Evolutionary conservation across 2,797 vertebrate species (phyloP).

Genomic region (Melanotaenia trifasciata): DNA sequence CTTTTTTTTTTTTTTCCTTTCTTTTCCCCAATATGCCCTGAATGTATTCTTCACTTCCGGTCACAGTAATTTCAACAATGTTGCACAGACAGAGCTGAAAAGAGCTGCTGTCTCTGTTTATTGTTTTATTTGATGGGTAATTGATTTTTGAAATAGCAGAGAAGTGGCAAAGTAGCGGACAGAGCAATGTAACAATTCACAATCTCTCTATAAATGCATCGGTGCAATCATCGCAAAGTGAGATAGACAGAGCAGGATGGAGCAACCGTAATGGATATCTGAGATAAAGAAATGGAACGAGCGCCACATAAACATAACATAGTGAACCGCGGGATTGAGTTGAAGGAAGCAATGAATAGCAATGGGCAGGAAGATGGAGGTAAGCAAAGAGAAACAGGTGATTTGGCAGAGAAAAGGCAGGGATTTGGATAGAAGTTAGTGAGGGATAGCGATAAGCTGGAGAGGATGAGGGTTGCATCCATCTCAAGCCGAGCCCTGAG

Average conservation of each 20-base stretch:
- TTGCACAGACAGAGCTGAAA: slow-evolving; percentile 27
- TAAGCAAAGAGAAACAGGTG: slow-evolving; percentile 52
- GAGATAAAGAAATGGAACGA: slow-evolving; percentile 63
- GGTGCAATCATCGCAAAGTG: slow-evolving; percentile 45
- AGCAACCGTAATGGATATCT: slow-evolving; percentile 55
- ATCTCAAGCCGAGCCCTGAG: slow-evolving; percentile 54
- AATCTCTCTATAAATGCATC: slow-evolving; percentile 60
- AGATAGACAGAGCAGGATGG: slow-evolving; percentile 43
- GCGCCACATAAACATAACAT: slow-evolving; percentile 56
- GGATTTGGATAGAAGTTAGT: slow-evolving; percentile 63
- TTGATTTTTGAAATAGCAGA: slow-evolving; percentile 68
- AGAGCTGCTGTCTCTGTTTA: slow-evolving; percentile 43
- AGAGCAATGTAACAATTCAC: slow-evolving; percentile 47
- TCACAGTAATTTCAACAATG: slow-evolving; percentile 48
- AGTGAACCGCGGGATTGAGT: slow-evolving; percentile 47
- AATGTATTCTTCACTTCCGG: slow-evolving; percentile 57
- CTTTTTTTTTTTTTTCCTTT: slow-evolving; percentile 13
- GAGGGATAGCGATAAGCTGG: slow-evolving; percentile 59
- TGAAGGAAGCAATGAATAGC: slow-evolving; percentile 65
- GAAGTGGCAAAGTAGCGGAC: slow-evolving; percentile 58
- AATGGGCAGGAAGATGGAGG: slow-evolving; percentile 65
- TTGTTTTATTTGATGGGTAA: slow-evolving; percentile 69
- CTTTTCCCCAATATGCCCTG: slow-evolving; percentile 10
- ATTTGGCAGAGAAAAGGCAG: slow-evolving; percentile 54
- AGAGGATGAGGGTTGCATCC: slow-evolving; percentile 65